Conservation (phyloP, 2,888 invertebrate genomes). For the Catocala fraxini region DNA sequence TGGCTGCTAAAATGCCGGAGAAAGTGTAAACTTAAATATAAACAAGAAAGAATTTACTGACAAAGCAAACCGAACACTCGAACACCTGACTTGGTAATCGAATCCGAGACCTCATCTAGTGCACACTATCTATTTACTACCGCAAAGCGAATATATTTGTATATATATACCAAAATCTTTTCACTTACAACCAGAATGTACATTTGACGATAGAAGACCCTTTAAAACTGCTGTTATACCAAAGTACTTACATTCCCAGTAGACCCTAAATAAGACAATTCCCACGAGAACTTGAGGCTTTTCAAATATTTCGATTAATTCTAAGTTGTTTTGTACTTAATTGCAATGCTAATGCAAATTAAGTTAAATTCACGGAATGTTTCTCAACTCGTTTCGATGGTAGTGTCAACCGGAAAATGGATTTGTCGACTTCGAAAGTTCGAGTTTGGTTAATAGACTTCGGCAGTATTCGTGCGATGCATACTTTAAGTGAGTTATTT, state of each 20-base stretch:
- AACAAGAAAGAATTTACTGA: too few species aligned
- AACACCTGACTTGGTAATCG: too few species aligned
- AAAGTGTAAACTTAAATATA: too few species aligned
- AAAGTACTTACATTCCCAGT: slow-evolving; percentile 4
- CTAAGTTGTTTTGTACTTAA: slow-evolving; percentile 25
- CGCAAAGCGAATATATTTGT: too few species aligned
- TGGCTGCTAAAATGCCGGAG: too few species aligned
- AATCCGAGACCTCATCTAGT: too few species aligned
- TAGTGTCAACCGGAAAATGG: neutral
- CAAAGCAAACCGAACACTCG: too few species aligned
- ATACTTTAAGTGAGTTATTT: neutral
- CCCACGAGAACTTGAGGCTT: slow-evolving; percentile 6
- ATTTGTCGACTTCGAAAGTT: slow-evolving; percentile 5
- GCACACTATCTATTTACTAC: too few species aligned
- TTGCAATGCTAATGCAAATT: slow-evolving; percentile 18
- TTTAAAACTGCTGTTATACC: slow-evolving; percentile 9
- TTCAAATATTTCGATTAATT: slow-evolving; percentile 35
- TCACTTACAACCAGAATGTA: neutral
- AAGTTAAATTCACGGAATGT: neutral
- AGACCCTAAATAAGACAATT: slow-evolving; percentile 13
- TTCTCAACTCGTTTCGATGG: neutral
- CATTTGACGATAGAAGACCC: neutral
- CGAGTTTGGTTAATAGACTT: neutral
- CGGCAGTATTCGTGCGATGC: neutral
- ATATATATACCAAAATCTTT: neutral